Base-by-base conservation (phyloP, 2,113 vertebrate species). In the Terrapene triunguis region DNA sequence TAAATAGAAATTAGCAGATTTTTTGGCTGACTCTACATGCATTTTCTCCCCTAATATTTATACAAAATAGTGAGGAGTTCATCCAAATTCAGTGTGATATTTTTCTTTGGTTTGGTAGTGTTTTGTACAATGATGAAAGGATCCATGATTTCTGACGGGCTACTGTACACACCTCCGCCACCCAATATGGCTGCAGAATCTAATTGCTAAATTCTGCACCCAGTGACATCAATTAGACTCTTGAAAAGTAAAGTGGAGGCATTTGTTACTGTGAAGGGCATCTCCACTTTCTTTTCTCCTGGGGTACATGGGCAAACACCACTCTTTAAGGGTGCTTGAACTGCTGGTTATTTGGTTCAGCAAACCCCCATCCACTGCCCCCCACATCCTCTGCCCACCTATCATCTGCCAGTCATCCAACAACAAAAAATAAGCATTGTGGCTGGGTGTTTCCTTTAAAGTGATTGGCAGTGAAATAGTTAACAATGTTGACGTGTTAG, bases 201-300 rank as follows among this genome's bases (percentile, higher is more conserved):
- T 96, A 95, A 96, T 82, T 95, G 89, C 42, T 92, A 8, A 95
- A 96, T 95, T 96, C 85, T 93, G 80, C 94, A 93, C 90, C 93
- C 44, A 83, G 87, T 92, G 91, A 95, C 27, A 93, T 82, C 84
- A 95, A 87, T 92, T 87, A 95, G 89, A 94, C 92, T 93, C 85
- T 55, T 92, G 93, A 92, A 93, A 94, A 95, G 90, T 62, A 92
- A 44, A 87, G 94, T 89, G n/a, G 44, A 96, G 90, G 94, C 92
- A 94, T 94, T 94, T 95, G 82, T 82, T 95, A 84, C 84, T 82
- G 82, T 0, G 2, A 90, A 95, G 95, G 55, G 42, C 94, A 94
- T 93, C 6, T 95, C 89, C 95, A 95, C 76, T 95, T 80, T 53
- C 87, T 78, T 89, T 93, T 96, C 93, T 80, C 87, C 69, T 93